phyloP scores from a whole-genome alignment of 2,797 vertebrate species.

The Notolabrus celidotus region DNA sequence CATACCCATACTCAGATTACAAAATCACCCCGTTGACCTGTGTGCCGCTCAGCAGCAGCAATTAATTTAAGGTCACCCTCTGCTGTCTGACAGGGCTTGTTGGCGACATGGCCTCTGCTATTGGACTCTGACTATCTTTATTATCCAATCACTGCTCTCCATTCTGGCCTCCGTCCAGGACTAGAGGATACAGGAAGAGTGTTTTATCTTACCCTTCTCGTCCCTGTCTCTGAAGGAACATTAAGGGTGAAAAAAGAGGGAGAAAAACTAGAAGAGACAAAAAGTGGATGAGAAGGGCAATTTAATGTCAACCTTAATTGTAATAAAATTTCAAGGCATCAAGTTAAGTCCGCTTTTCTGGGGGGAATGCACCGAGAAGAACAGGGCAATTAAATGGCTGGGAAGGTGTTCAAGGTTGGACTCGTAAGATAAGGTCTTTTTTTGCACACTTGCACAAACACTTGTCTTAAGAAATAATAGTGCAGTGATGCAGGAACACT shows the following conservation, averaged over 20 bases:
- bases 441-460: background rate
- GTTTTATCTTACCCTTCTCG: conserved; percentile 47
- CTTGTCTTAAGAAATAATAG: conserved; percentile 16
- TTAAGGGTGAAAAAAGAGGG: conserved; percentile 22
- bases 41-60: conserved; percentile 62
- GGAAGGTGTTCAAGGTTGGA: conserved; percentile 27
- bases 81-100: conserved; percentile 64
- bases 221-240: conserved; percentile 48
- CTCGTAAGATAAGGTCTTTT: conserved; percentile 6
- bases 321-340: conserved; percentile 51
- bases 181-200: conserved; percentile 58
- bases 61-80: conserved; percentile 72
- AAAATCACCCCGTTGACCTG: conserved; percentile 53
- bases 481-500: conserved; percentile 3
- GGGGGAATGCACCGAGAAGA: conserved; percentile 32
- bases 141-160: conserved; percentile 71
- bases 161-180: conserved; percentile 57
- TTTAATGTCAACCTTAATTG: conserved; percentile 53
- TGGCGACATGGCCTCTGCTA: conserved; percentile 54
- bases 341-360: conserved; percentile 30
- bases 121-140: conserved; percentile 69
- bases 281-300: conserved; percentile 34
- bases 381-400: conserved; percentile 51
- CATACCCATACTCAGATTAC: conserved; percentile 30
- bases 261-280: conserved; percentile 26